Percentiles rank a stretch among this genome's conserved stretches.
Evolutionary conservation across 2,797 vertebrate species (phyloP).

Genomic region (Iguana delicatissima): DNA sequence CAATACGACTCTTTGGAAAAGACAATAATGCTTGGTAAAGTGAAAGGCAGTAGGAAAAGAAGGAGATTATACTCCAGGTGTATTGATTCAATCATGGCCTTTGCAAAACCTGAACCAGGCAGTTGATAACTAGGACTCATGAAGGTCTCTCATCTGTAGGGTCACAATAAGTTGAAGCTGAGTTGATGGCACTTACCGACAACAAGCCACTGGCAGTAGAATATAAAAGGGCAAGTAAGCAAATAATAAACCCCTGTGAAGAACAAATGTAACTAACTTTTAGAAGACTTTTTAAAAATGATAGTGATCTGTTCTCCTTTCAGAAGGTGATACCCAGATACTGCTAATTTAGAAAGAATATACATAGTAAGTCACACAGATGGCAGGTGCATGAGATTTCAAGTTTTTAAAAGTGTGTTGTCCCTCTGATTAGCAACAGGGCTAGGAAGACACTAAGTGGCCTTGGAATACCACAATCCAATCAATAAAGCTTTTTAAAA

Average conservation of each 20-base stretch:
- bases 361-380: constrained; percentile 20
- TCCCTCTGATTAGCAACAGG: constrained; percentile 72
- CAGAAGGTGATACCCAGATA: neutral
- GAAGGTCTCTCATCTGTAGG: too few relatives aligned
- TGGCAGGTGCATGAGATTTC: constrained; percentile 71
- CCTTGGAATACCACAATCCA: constrained; percentile 79
- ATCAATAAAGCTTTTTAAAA: constrained; percentile 82
- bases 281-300: neutral
- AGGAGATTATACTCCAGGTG: too few relatives aligned
- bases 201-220: neutral
- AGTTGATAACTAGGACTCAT: too few relatives aligned
- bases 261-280: neutral
- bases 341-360: neutral
- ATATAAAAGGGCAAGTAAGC: neutral
- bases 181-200: too few relatives aligned
- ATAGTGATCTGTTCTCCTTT: neutral
- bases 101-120: too few relatives aligned
- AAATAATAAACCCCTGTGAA: neutral
- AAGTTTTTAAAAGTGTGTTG: neutral
- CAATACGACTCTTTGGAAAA: too few relatives aligned
- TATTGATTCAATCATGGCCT: too few relatives aligned
- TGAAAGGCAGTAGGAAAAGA: too few relatives aligned
- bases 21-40: too few relatives aligned
- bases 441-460: constrained; percentile 66
- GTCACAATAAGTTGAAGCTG: too few relatives aligned